Conservation (phyloP, 2,888 invertebrate species). For the Catocala nupta region DNA sequence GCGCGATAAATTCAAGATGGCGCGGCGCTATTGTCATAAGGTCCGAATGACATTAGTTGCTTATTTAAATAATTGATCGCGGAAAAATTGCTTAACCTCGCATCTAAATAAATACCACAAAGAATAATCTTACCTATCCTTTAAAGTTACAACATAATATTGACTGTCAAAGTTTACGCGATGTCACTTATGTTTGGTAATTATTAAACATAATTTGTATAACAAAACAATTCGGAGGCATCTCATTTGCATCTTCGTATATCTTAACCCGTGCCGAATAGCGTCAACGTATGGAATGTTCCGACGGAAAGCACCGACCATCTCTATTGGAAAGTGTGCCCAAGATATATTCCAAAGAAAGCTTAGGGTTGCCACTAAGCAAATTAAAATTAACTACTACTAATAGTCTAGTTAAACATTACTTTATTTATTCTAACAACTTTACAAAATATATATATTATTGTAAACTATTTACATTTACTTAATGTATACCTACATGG, state of each 20-base stretch:
- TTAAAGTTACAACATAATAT: too few relatives aligned
- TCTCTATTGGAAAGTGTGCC: constrained; percentile 76
- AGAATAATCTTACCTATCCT: too few relatives aligned
- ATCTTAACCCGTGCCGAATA: constrained; percentile 60
- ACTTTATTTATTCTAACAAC: too few relatives aligned
- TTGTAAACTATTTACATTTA: too few relatives aligned
- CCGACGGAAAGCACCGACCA: constrained; percentile 68
- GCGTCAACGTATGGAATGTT: constrained; percentile 66
- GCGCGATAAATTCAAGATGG: too few relatives aligned
- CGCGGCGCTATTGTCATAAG: too few relatives aligned
- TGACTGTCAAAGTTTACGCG: too few relatives aligned
- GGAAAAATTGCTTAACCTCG: too few relatives aligned
- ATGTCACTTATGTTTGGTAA: background rate
- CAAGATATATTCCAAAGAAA: constrained; percentile 49
- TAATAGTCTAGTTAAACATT: background rate
- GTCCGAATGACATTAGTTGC: background rate
- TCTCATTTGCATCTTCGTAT: constrained; percentile 42
- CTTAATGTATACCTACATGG: too few relatives aligned
- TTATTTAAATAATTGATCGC: background rate
- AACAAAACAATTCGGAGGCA: constrained; percentile 14
- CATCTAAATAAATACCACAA: too few relatives aligned
- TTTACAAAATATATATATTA: too few relatives aligned
- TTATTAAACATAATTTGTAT: background rate
- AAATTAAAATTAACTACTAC: background rate
- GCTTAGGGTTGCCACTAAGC: constrained; percentile 35